Evolutionary conservation across 2,888 invertebrate species (phyloP).

Genomic region (Sarcophaga rosellei): DNA sequence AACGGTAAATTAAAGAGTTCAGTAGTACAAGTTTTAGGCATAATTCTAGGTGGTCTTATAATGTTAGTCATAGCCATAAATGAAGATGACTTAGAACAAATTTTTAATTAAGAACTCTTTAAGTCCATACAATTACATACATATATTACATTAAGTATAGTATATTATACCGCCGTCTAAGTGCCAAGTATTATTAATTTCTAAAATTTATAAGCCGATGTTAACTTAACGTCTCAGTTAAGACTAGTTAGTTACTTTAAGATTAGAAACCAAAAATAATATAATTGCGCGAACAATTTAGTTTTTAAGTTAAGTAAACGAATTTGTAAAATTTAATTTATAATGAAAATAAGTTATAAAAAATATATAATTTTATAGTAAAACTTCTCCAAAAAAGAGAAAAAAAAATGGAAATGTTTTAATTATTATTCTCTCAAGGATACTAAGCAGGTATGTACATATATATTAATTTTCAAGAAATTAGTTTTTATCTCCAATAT

Average conservation of each 20-base stretch:
- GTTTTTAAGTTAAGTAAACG: conserved; percentile 52
- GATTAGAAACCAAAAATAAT: not conserved
- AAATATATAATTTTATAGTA: not conserved
- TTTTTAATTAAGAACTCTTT: conserved; percentile 72
- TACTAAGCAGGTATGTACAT: too few relatives aligned
- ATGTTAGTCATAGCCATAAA: conserved; percentile 89
- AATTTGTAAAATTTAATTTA: conserved; percentile 53
- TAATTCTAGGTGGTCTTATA: conserved; percentile 86
- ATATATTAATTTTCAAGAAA: too few relatives aligned
- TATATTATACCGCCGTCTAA: conserved; percentile 25
- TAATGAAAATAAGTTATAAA: not conserved
- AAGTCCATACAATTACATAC: too few relatives aligned
- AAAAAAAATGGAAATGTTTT: too few relatives aligned
- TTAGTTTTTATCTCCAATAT: too few relatives aligned
- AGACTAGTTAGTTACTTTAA: conserved; percentile 46
- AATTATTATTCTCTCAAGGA: too few relatives aligned
- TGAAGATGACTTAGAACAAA: conserved; percentile 82
- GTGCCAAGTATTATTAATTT: conserved; percentile 60
- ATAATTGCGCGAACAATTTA: conserved; percentile 37
- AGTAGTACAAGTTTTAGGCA: conserved; percentile 85
- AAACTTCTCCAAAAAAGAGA: too few relatives aligned
- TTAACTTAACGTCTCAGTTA: conserved; percentile 46
- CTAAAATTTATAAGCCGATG: conserved; percentile 42
- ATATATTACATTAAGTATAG: not conserved
- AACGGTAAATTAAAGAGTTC: conserved; percentile 83